Conservation (phyloP, 53 echinoderm and acorn worm species). For the Glandiceps talaboti region DNA sequence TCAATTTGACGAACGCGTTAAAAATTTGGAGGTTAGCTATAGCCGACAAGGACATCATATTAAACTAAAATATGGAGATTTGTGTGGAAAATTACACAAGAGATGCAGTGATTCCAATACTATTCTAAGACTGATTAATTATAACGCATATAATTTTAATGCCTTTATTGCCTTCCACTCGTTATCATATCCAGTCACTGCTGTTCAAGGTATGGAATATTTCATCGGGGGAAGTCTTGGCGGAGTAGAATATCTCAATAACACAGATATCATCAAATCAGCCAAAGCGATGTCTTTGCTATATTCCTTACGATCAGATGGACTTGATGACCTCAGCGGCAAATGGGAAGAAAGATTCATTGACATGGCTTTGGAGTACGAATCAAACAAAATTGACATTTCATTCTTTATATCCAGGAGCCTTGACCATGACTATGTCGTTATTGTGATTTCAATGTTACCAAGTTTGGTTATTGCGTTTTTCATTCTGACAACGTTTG, state of each 20-base stretch:
- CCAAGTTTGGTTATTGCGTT: not conserved
- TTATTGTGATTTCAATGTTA: not conserved
- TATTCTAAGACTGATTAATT: not conserved
- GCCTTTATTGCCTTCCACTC: not conserved
- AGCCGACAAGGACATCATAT: not conserved
- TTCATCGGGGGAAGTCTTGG: conserved; percentile 2
- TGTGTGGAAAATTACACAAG: conserved; percentile 10
- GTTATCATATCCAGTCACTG: conserved; percentile 1
- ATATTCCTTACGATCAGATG: not conserved
- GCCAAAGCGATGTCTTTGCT: not conserved
- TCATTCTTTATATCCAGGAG: not conserved
- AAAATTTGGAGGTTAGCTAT: not conserved
- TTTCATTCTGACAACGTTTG: not conserved
- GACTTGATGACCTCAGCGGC: not conserved
- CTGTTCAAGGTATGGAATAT: not conserved
- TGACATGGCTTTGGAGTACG: not conserved
- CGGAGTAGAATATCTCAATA: not conserved
- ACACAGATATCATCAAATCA: not conserved
- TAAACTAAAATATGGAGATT: not conserved
- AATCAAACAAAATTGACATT: not conserved
- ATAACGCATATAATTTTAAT: not conserved
- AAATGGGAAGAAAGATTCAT: conserved; percentile 2
- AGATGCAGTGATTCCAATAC: not conserved
- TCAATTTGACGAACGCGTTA: not conserved
- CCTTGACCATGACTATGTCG: not conserved